A percentile compares a stretch with the other conserved stretches of the same genome.
phyloP scores from a whole-genome alignment of 2,888 invertebrate species.

The Chloroclystis v-ata region DNA sequence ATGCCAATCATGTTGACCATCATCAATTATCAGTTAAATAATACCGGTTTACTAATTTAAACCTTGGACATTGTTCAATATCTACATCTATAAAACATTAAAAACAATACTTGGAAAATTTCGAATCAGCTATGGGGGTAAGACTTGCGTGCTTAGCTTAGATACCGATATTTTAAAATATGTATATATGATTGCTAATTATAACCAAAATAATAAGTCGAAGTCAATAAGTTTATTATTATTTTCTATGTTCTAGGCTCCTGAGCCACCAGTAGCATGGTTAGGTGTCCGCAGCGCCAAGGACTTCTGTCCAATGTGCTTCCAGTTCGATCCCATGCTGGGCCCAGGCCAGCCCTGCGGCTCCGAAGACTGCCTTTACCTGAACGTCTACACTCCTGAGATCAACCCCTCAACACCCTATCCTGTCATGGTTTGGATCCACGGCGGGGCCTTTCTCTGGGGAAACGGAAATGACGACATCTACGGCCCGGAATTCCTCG shows the following conservation, averaged over 20 bases:
- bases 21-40: too few species aligned
- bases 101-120: too few species aligned
- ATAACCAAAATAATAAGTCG: too few species aligned
- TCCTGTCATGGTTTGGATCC: constrained; percentile 63
- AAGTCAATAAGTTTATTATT: not conserved
- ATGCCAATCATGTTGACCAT: too few species aligned
- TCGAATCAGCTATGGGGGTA: too few species aligned
- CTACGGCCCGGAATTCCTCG: constrained; percentile 59
- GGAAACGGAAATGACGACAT: constrained; percentile 53
- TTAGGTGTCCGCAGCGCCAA: constrained; percentile 52
- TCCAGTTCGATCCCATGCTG: constrained; percentile 39
- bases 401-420: constrained; percentile 34
- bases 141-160: too few species aligned
- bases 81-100: too few species aligned
- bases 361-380: constrained; percentile 59
- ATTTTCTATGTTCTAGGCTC: constrained; percentile 44
- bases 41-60: too few species aligned
- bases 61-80: too few species aligned
- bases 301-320: constrained; percentile 46
- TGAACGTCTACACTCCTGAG: constrained; percentile 61
- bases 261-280: constrained; percentile 52
- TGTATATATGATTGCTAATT: too few species aligned
- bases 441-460: constrained; percentile 50
- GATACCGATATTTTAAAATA: too few species aligned
- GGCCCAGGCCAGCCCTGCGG: constrained; percentile 26